Evolutionary conservation across 2,113 vertebrate species (phyloP).

Genomic region (Piprites chloris): DNA sequence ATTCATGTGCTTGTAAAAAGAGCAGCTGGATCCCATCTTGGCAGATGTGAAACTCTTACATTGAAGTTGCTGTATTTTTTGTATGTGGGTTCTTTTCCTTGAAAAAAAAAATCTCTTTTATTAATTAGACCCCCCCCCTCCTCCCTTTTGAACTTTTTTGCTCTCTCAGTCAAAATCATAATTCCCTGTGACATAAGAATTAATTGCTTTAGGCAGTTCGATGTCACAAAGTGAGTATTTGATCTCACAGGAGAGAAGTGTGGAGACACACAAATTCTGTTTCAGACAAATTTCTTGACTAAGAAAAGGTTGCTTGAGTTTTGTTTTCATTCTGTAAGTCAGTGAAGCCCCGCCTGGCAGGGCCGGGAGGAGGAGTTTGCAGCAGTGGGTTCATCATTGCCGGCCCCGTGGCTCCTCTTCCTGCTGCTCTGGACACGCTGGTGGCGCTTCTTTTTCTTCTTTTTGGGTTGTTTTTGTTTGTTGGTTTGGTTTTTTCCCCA

Average conservation of each 20-base stretch:
- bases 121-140: background rate
- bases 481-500: background rate
- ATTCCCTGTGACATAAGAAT: background rate
- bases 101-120: background rate
- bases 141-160: background rate
- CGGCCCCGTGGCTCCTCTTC: background rate
- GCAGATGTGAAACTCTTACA: background rate
- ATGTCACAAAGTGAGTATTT: background rate
- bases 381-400: background rate
- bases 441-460: background rate
- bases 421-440: background rate
- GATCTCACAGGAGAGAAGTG: background rate
- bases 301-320: background rate
- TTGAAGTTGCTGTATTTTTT: background rate
- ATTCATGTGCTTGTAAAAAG: background rate
- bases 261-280: background rate
- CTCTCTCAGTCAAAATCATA: background rate
- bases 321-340: background rate
- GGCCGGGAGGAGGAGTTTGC: background rate
- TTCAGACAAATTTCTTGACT: background rate
- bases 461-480: background rate
- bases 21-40: slow-evolving; percentile 31
- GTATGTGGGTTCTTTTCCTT: background rate
- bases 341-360: background rate
- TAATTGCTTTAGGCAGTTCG: background rate